Evolutionary conservation across 2,888 invertebrate species (phyloP).

Genomic region (Quadroppia sp.): DNA sequence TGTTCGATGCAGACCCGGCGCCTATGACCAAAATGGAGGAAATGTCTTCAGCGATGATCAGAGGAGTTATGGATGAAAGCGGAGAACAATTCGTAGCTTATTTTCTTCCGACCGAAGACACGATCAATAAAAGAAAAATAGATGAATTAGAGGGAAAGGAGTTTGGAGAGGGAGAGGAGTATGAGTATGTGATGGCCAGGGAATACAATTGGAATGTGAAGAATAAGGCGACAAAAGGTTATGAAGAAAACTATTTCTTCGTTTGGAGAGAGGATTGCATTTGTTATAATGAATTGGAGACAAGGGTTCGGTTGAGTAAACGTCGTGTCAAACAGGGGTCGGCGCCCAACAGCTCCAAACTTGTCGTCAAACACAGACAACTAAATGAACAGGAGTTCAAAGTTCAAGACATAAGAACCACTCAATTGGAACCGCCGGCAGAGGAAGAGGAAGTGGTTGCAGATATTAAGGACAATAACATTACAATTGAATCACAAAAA

Average conservation of each 20-base stretch:
- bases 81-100: conserved; percentile 99
- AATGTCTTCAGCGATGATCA: conserved; percentile 99
- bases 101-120: conserved; percentile 91
- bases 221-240: conserved; percentile 88
- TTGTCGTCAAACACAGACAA: conserved; percentile 85
- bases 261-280: conserved; percentile 84
- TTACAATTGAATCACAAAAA: conserved; percentile 51
- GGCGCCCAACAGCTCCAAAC: conserved; percentile 62
- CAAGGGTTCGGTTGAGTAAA: conserved; percentile 81
- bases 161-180: conserved; percentile 69
- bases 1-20: conserved; percentile 97
- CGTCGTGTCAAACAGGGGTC: conserved; percentile 67
- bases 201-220: conserved; percentile 99
- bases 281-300: conserved; percentile 59
- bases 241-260: conserved; percentile 96
- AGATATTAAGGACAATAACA: conserved; percentile 53
- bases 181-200: conserved; percentile 94
- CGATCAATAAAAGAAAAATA: conserved; percentile 77
- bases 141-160: conserved; percentile 71
- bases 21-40: conserved; percentile 67
- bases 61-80: conserved; percentile 98
- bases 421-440: conserved; percentile 78
- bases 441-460: conserved; percentile 61
- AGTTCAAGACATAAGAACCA: conserved; percentile 71
- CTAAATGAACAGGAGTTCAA: conserved; percentile 77